Conservation (phyloP, 2,113 vertebrate genomes). For the Acanthochromis polyacanthus region DNA sequence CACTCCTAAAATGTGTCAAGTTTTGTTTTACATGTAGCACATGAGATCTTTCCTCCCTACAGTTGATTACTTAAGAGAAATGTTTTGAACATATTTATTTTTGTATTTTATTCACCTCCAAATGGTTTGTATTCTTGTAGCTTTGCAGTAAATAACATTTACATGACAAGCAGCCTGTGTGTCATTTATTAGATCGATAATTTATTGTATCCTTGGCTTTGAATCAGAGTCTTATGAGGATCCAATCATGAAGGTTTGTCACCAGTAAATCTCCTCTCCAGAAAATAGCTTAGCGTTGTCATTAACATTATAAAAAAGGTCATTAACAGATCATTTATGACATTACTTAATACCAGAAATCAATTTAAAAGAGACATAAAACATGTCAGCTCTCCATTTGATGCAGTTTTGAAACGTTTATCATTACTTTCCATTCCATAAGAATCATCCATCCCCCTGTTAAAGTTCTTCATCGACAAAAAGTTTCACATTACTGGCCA, state of each 20-base stretch:
- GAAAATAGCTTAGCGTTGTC: neutral
- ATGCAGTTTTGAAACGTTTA: no score
- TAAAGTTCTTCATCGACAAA: neutral
- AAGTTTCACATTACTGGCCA: neutral
- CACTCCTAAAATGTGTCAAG: neutral
- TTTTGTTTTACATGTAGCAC: neutral
- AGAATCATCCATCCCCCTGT: neutral
- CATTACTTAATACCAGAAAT: no score
- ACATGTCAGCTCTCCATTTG: no score
- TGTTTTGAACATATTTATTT: conserved; percentile 46
- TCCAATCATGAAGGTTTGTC: neutral
- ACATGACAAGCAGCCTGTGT: neutral
- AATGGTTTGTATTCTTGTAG: conserved; percentile 3
- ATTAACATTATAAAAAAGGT: no score
- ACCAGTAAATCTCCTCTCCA: neutral
- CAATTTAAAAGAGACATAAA: no score
- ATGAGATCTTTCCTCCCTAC: neutral
- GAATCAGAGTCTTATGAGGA: neutral
- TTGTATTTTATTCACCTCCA: conserved; percentile 31
- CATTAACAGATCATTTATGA: no score
- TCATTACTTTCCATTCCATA: no score
- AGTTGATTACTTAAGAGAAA: neutral
- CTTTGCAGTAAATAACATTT: conserved; percentile 27
- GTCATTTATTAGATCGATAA: neutral
- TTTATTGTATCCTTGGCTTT: neutral